Evolutionary conservation across 2,888 invertebrate genomes (phyloP).

Genomic region (Sphaerophoria taeniata): DNA sequence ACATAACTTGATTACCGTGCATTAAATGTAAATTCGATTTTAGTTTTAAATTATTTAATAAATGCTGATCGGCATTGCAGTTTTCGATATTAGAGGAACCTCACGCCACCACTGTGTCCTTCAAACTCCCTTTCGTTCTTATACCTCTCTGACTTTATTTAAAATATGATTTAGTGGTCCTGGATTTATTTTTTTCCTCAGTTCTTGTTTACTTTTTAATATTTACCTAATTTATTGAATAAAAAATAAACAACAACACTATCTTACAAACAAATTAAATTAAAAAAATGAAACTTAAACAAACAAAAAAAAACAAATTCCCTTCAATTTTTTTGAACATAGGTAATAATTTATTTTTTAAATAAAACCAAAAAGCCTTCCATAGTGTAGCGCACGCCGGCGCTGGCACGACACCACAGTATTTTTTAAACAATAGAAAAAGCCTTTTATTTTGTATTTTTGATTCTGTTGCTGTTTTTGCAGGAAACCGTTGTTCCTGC

Average conservation of each 20-base stretch:
- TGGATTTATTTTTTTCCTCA: conserved; percentile 17
- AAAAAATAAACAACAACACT: conserved; percentile 64
- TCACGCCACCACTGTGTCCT: too few relatives aligned
- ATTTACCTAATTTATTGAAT: conserved; percentile 50
- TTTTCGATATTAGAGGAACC: too few relatives aligned
- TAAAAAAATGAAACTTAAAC: conserved; percentile 12
- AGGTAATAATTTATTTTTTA: conserved; percentile 69
- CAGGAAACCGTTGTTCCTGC: conserved; percentile 27
- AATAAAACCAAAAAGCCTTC: conserved; percentile 57
- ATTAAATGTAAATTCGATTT: too few relatives aligned
- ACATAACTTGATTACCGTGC: too few relatives aligned
- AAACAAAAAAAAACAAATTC: conserved; percentile 54
- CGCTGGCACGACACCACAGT: conserved; percentile 50
- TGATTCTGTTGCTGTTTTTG: conserved; percentile 21
- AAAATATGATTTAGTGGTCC: conserved; percentile 24
- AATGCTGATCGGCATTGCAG: too few relatives aligned
- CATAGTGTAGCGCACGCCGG: conserved; percentile 42
- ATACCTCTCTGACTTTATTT: neutral
- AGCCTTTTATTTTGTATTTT: conserved; percentile 21
- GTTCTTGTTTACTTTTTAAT: conserved; percentile 48
- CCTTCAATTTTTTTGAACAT: conserved; percentile 61
- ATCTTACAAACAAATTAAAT: conserved; percentile 36
- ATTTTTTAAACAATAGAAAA: conserved; percentile 44
- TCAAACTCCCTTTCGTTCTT: neutral
- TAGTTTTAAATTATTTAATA: too few relatives aligned